These are phyloP conservation scores for Scaptomyza polygonia DNA, from an alignment of 2,888 invertebrate species.

Conservation along the genomic window DNA sequence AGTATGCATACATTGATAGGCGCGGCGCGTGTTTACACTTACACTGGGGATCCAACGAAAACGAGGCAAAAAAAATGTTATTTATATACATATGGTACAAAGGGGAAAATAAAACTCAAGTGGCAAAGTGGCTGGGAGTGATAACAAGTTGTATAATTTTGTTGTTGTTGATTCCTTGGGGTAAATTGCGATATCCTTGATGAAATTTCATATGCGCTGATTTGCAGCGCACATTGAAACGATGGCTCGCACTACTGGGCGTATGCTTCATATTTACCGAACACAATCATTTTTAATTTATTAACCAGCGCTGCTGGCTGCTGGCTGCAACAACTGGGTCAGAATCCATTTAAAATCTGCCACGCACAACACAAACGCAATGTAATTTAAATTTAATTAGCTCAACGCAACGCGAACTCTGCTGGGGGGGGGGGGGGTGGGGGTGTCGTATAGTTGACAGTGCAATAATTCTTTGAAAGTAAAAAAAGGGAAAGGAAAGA, in stretches of 20 bases:
- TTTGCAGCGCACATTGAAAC: slow-evolving; percentile 49
- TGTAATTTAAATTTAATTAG: slow-evolving; percentile 74
- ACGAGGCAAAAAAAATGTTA: slow-evolving; percentile 53
- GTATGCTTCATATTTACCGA: slow-evolving; percentile 47
- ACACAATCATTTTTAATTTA: slow-evolving; percentile 71
- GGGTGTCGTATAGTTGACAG: slow-evolving; percentile 11
- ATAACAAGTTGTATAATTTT: slow-evolving; percentile 68
- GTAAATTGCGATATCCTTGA: slow-evolving; percentile 42
- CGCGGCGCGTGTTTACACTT: slow-evolving; percentile 73
- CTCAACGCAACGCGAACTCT: slow-evolving; percentile 16
- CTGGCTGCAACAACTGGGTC: slow-evolving; percentile 22
- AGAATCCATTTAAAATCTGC: slow-evolving; percentile 47
- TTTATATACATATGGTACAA: slow-evolving; percentile 42
- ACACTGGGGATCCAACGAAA: slow-evolving; percentile 67
- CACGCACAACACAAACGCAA: slow-evolving; percentile 35
- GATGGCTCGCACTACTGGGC: slow-evolving; percentile 15
- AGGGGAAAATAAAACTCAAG: neutral
- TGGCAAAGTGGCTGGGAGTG: slow-evolving; percentile 40
- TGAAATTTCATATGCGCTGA: slow-evolving; percentile 67
- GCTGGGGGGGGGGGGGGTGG: neutral
- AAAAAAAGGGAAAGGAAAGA: slow-evolving; percentile 4
- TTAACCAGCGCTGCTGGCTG: slow-evolving; percentile 38
- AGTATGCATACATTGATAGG: slow-evolving; percentile 60
- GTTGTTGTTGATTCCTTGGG: slow-evolving; percentile 51
- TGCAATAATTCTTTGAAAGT: slow-evolving; percentile 46